Percentiles rank a stretch among this genome's conserved stretches.
Conservation (phyloP, 2,113 vertebrate genomes). For the Smithornis capensis region DNA sequence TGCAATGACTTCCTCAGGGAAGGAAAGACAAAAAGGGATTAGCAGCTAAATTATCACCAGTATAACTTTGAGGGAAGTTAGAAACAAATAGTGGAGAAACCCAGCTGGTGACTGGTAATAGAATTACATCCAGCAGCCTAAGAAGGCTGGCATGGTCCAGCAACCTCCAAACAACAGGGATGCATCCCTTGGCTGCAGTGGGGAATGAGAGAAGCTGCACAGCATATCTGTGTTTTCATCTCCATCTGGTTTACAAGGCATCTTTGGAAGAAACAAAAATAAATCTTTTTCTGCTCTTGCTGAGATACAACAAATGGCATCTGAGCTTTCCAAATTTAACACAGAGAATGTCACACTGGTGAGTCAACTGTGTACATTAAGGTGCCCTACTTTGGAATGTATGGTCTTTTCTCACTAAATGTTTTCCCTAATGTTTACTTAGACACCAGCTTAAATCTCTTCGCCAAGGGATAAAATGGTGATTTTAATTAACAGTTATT, state of each 20-base stretch:
- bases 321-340: background rate
- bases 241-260: background rate
- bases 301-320: background rate
- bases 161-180: background rate
- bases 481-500: background rate
- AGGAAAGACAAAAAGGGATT: background rate
- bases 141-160: fast-evolving
- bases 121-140: background rate
- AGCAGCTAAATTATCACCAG: background rate
- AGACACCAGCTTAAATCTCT: background rate
- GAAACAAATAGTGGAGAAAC: background rate
- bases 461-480: background rate
- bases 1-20: background rate
- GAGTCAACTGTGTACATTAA: background rate
- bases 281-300: background rate
- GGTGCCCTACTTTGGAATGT: background rate
- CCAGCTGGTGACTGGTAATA: background rate
- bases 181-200: background rate
- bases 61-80: background rate
- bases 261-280: background rate
- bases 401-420: background rate
- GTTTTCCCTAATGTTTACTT: background rate
- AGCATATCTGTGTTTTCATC: background rate
- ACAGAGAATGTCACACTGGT: background rate
- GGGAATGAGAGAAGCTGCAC: background rate